Evolutionary conservation across 2,888 invertebrate genomes (phyloP), one percentile per base, ranked within the genome.

Genomic region (Lacanobia wlatinum): DNA sequence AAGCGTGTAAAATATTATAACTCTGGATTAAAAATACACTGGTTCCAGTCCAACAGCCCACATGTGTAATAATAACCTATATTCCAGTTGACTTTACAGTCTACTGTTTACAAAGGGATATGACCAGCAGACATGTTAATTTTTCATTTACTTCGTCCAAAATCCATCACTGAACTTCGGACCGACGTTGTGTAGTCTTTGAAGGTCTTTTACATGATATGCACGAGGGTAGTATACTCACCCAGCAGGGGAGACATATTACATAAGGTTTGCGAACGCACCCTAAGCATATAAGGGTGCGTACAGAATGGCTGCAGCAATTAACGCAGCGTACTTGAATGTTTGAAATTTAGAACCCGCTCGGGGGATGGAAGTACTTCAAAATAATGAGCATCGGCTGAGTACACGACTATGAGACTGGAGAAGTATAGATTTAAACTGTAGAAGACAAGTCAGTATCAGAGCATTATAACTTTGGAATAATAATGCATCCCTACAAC

Each of bases 301-400:
- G 83, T 84, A 82, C 83, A 88, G 84, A 86, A 87, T 86, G 77
- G 84, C 74, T 56, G 78, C 81, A 82, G 90, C 87, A 90, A 90
- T 90, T 90, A 90, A 87, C 86, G 87, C 82, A 84, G 74, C 71
- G 78, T 63, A 82, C 73, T 82, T 79, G 70, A 77, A 83, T 79
- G 85, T 81, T 81, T 74, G 77, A 85, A 87, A 83, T 82, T 85
- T 80, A 82, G 76, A 83, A 66, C 76, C 73, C 64, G 71, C 73
- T 61, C 58, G 59, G 69, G 81, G 84, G 71, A 63, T 67, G 65
- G 61, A 78, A 77, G 76, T 78, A 82, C 89, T 88, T 88, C 78
- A 86, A 87, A 87, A 86, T 89, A 89, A 88, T 88, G 88, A 88
- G 87, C 83, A 87, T 81, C 72, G 65, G 53, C 52, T 73, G 75